A percentile compares a stretch with the other conserved stretches of the same genome.
phyloP scores from a whole-genome alignment of 2,888 invertebrate genomes.

The Drosophila pullipes region DNA sequence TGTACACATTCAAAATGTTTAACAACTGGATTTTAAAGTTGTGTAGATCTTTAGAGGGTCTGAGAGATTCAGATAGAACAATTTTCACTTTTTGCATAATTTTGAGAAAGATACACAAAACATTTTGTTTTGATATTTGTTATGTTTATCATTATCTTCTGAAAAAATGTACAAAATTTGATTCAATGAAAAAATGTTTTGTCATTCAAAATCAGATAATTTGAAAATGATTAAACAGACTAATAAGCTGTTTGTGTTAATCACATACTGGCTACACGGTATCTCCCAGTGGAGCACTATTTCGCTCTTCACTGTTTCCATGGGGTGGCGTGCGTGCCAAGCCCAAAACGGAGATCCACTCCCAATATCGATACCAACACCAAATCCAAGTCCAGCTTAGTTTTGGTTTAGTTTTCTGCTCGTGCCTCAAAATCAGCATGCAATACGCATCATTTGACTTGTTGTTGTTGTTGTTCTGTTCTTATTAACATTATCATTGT shows the following conservation, averaged over 20 bases:
- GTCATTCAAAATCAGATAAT: not conserved
- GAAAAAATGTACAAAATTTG: too few relatives aligned
- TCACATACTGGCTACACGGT: not conserved
- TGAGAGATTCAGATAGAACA: not conserved
- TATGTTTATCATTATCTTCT: not conserved
- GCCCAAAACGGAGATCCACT: slow-evolving; percentile 7
- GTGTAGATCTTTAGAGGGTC: not conserved
- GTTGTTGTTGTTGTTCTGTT: slow-evolving; percentile 28
- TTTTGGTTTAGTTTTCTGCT: slow-evolving; percentile 21
- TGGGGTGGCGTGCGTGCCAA: slow-evolving; percentile 24
- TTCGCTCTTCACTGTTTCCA: not conserved
- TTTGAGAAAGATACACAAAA: not conserved
- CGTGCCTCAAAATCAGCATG: slow-evolving; percentile 60
- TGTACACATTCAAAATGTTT: not conserved
- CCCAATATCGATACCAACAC: slow-evolving; percentile 11
- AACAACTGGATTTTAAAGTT: not conserved
- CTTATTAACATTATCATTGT: slow-evolving; percentile 72
- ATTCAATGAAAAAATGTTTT: not conserved
- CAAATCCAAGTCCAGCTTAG: slow-evolving; percentile 19
- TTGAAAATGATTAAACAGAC: not conserved
- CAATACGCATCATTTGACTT: slow-evolving; percentile 32
- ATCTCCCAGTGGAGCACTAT: not conserved
- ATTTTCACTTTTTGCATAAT: not conserved
- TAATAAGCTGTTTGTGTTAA: not conserved
- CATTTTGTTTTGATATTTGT: not conserved